Conservation (phyloP, 2,113 vertebrate genomes). For the Mormoops blainvillei region DNA sequence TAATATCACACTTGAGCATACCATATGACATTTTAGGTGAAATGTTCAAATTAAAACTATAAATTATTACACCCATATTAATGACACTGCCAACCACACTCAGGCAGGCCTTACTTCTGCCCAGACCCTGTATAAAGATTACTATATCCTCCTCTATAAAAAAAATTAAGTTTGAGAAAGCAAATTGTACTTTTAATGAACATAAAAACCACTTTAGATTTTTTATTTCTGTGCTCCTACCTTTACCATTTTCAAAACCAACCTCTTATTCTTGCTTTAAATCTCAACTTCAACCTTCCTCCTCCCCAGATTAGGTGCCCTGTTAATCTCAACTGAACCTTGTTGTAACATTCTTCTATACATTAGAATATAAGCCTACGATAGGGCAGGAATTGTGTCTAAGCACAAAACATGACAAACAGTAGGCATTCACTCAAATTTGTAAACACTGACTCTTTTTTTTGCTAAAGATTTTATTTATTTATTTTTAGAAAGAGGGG, state of each 20-base stretch:
- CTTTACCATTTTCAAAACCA: neutral
- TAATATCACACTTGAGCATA: too few species aligned
- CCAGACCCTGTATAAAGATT: too few species aligned
- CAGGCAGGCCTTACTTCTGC: too few species aligned
- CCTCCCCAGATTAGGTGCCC: neutral
- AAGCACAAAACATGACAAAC: neutral
- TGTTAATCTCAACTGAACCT: neutral
- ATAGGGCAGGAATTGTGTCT: neutral
- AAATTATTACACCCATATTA: too few species aligned
- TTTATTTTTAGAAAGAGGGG: too few species aligned
- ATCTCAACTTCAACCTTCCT: neutral
- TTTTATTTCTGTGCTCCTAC: neutral
- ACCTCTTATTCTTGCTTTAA: neutral
- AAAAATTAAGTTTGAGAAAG: too few species aligned
- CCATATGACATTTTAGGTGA: too few species aligned
- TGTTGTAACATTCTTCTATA: neutral
- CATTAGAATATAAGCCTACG: neutral
- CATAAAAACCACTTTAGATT: neutral
- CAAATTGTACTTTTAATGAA: conserved; percentile 4
- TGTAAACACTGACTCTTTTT: neutral
- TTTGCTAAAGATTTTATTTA: too few species aligned
- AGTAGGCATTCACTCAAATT: neutral
- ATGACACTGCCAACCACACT: too few species aligned
- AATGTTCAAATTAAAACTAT: too few species aligned
- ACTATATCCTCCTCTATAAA: too few species aligned